phyloP scores from a whole-genome alignment of 2,888 invertebrate genomes.

The Microctonus brassicae region DNA sequence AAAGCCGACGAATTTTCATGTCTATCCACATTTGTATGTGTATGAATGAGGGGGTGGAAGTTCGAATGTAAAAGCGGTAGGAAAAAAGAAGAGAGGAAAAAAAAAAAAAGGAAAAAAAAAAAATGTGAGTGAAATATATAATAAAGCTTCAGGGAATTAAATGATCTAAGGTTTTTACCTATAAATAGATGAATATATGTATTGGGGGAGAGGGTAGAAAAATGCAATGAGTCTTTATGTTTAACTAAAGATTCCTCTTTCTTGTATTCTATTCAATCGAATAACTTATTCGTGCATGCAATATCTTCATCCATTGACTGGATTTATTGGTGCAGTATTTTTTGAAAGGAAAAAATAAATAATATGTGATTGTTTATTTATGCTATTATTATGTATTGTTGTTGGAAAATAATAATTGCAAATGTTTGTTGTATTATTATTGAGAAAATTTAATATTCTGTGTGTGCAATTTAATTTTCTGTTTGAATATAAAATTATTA shows the following conservation, averaged over 20 bases:
- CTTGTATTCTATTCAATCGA: constrained; percentile 43
- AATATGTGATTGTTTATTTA: neutral
- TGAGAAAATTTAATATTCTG: too few species aligned
- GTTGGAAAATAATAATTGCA: too few species aligned
- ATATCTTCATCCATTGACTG: constrained; percentile 34
- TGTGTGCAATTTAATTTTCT: too few species aligned
- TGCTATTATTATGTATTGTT: too few species aligned
- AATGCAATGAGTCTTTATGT: constrained; percentile 34
- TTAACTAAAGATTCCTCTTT: constrained; percentile 39
- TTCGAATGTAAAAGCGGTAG: neutral
- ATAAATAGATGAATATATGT: constrained; percentile 35
- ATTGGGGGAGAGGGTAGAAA: constrained; percentile 35
- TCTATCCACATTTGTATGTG: neutral
- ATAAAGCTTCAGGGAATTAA: constrained; percentile 49
- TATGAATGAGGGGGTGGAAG: constrained; percentile 10
- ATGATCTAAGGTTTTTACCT: too few species aligned
- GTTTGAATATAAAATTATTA: too few species aligned
- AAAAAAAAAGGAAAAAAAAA: constrained; percentile 19
- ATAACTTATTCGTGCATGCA: constrained; percentile 49
- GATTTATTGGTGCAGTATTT: constrained; percentile 30
- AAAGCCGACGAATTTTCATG: neutral
- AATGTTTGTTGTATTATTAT: too few species aligned
- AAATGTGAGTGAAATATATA: neutral
- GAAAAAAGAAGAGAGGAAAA: constrained; percentile 15
- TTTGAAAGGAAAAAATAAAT: constrained; percentile 28